These are phyloP conservation scores for Smittia aterrima DNA, from an alignment of 2,888 invertebrate genomes.

Conservation along the genomic window DNA sequence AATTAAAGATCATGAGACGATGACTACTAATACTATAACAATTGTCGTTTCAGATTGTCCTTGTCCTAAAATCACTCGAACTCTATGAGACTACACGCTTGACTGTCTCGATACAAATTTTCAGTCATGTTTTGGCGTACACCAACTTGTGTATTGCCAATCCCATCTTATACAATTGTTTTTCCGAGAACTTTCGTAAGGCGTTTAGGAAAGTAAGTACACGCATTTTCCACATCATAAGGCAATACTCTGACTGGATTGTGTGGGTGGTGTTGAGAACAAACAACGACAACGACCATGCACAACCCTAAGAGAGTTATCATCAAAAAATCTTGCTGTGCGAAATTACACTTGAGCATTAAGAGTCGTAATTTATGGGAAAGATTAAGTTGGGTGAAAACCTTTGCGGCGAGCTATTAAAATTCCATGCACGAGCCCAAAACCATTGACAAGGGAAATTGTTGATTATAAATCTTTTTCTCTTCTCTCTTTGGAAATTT, in stretches of 20 bases:
- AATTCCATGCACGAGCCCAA: no score
- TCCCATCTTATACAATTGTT: slow-evolving; percentile 89
- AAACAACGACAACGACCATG: neutral
- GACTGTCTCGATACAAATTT: slow-evolving; percentile 73
- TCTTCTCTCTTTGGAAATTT: neutral
- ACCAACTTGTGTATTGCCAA: slow-evolving; percentile 87
- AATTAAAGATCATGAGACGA: neutral
- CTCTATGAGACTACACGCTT: slow-evolving; percentile 67
- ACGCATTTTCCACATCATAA: slow-evolving; percentile 7
- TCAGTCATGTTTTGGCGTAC: slow-evolving; percentile 80
- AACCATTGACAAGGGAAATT: no score
- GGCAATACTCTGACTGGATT: neutral
- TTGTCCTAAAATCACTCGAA: slow-evolving; percentile 72
- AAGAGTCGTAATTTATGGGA: no score
- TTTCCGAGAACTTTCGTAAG: slow-evolving; percentile 90
- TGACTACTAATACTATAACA: neutral
- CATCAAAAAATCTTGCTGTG: no score
- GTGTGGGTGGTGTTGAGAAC: neutral
- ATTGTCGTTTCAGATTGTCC: slow-evolving; percentile 63
- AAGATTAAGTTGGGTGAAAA: no score
- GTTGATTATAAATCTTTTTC: slow-evolving; percentile 4
- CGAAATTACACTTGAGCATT: no score
- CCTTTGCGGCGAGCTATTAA: no score
- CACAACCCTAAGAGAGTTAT: no score
- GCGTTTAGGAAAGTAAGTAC: slow-evolving; percentile 68